Percentiles rank a stretch among this genome's conserved stretches.
Conservation (phyloP, 2,888 invertebrate species). For the Cryptus armator region DNA sequence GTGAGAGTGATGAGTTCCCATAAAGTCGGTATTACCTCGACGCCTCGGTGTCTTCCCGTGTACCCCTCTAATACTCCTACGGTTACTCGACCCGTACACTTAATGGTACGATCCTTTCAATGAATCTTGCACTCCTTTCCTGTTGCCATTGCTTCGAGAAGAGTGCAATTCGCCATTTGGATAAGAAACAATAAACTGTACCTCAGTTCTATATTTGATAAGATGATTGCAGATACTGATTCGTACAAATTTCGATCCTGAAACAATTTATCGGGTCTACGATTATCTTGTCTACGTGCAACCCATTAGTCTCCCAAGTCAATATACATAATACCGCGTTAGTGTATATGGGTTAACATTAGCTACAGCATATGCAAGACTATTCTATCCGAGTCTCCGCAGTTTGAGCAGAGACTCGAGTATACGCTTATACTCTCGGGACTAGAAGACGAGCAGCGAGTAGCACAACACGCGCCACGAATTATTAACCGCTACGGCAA, state of each 20-base stretch:
- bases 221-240: not conserved
- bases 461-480: constrained; percentile 74
- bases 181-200: not conserved
- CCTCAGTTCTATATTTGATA: not conserved
- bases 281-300: constrained; percentile 25
- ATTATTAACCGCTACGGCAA: constrained; percentile 77
- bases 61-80: constrained; percentile 20
- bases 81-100: constrained; percentile 33
- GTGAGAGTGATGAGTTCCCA: constrained; percentile 70
- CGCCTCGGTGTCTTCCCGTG: constrained; percentile 44
- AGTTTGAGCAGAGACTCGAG: constrained; percentile 27
- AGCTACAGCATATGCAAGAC: constrained; percentile 8
- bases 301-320: constrained; percentile 48
- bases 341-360: constrained; percentile 50
- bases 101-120: constrained; percentile 31
- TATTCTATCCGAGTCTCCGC: constrained; percentile 38
- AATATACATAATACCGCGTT: constrained; percentile 51
- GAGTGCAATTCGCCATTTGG: constrained; percentile 2
- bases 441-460: constrained; percentile 69
- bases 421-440: constrained; percentile 39
- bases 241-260: not conserved
- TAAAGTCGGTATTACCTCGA: constrained; percentile 69
- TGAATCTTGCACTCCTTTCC: constrained; percentile 6
- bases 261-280: not conserved
- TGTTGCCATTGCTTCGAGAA: not conserved